Evolutionary conservation across 2,113 vertebrate species (phyloP).

Genomic region (Nothobranchius furzeri): DNA sequence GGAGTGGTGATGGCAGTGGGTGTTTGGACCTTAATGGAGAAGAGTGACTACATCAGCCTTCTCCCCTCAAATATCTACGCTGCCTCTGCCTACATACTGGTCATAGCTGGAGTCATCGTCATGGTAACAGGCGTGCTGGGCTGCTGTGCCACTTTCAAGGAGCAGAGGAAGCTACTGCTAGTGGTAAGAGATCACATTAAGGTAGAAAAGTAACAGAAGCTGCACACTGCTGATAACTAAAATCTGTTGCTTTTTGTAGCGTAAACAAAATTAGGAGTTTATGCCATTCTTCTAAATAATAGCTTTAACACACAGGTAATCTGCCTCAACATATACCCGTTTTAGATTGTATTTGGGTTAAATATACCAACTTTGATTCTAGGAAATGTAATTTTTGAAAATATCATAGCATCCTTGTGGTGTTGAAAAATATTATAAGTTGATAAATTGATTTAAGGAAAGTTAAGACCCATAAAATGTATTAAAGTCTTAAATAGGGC

Average conservation of each 20-base stretch:
- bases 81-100: conserved; percentile 93
- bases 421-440: no score
- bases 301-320: no score
- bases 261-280: neutral
- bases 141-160: conserved; percentile 98
- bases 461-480: no score
- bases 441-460: no score
- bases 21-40: conserved; percentile 91
- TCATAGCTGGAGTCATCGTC: conserved; percentile 92
- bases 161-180: conserved; percentile 88
- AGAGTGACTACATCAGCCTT: conserved; percentile 98
- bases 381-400: no score
- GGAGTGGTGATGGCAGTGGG: conserved; percentile 95
- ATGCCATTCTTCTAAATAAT: no score
- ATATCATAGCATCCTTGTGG: no score
- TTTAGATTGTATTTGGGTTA: no score
- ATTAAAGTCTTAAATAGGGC: no score
- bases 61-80: conserved; percentile 92
- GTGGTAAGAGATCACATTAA: conserved; percentile 82
- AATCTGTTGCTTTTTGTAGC: neutral
- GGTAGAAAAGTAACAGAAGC: conserved; percentile 12
- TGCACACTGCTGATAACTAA: neutral
- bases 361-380: no score
- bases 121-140: conserved; percentile 96
- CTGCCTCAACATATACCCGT: no score